phyloP scores from a whole-genome alignment of 2,888 invertebrate genomes.

The Melinaea marsaeus region DNA sequence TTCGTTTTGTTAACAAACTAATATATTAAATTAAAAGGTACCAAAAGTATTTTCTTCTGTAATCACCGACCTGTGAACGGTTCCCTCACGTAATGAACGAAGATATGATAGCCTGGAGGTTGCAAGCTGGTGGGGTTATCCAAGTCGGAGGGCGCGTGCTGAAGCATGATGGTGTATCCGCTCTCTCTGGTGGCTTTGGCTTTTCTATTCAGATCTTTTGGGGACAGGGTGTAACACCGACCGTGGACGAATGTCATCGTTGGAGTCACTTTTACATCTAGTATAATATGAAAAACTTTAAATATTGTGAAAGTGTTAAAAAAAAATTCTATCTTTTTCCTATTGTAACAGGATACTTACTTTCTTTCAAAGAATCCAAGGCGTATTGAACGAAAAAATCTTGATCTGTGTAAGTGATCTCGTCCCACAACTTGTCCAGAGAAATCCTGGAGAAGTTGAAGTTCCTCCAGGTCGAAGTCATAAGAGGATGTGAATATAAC shows the following conservation, averaged over 20 bases:
- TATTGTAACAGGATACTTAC: constrained; percentile 55
- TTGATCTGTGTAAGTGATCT: constrained; percentile 74
- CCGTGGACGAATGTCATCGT: constrained; percentile 76
- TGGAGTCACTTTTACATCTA: constrained; percentile 73
- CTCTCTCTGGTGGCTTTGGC: constrained; percentile 56
- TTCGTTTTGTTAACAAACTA: neutral
- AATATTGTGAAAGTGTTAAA: neutral
- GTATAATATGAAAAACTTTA: neutral
- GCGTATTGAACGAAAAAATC: constrained; percentile 79
- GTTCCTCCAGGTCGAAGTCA: constrained; percentile 72
- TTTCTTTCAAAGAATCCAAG: constrained; percentile 45
- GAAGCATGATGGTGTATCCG: constrained; percentile 79
- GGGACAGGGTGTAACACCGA: constrained; percentile 79
- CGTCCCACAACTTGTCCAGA: constrained; percentile 78
- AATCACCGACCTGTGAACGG: constrained; percentile 75
- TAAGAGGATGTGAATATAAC: constrained; percentile 69
- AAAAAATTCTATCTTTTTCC: too few relatives aligned
- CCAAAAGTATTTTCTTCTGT: neutral
- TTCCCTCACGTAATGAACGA: constrained; percentile 78
- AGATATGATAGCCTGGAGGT: constrained; percentile 79
- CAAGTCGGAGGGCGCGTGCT: constrained; percentile 64
- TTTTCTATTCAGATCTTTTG: constrained; percentile 52
- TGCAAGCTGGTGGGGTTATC: constrained; percentile 44
- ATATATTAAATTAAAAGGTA: neutral
- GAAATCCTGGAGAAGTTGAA: constrained; percentile 78